These are phyloP conservation scores for Drosophila formosana DNA, from an alignment of 2,888 invertebrate species.

Conservation along the genomic window DNA sequence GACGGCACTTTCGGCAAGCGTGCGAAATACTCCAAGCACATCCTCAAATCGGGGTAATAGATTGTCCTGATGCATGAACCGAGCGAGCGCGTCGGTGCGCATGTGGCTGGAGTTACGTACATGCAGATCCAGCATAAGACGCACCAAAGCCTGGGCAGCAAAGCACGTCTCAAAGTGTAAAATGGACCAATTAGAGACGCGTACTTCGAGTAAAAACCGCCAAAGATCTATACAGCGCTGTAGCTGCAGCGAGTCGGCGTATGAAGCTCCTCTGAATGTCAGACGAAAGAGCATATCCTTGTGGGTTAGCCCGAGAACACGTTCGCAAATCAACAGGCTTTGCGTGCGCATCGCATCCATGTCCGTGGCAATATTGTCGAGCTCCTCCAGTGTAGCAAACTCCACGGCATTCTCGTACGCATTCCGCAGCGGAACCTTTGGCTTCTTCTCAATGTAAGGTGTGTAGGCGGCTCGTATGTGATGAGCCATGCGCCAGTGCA, in stretches of 20 bases:
- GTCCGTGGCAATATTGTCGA: constrained; percentile 91
- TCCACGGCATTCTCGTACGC: constrained; percentile 90
- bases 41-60: constrained; percentile 89
- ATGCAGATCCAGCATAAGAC: constrained; percentile 91
- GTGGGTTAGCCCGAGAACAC: constrained; percentile 94
- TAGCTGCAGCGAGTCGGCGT: constrained; percentile 90
- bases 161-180: constrained; percentile 93
- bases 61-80: constrained; percentile 83
- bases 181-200: constrained; percentile 92
- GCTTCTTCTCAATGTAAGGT: constrained; percentile 81
- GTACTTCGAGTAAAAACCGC: constrained; percentile 92
- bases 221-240: constrained; percentile 95
- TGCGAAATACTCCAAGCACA: constrained; percentile 89
- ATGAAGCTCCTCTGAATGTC: constrained; percentile 91
- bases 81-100: constrained; percentile 56
- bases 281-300: constrained; percentile 94
- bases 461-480: constrained; percentile 86
- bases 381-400: constrained; percentile 90
- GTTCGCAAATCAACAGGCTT: constrained; percentile 93
- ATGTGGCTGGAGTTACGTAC: constrained; percentile 86
- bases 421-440: constrained; percentile 86
- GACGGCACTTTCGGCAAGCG: constrained; percentile 88
- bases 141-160: constrained; percentile 93
- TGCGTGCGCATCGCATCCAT: constrained; percentile 94
- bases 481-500: constrained; percentile 93